Percentiles rank a stretch among this genome's conserved stretches.
Conservation (phyloP, 2,888 invertebrate genomes). For the Diachrysia chrysitis region DNA sequence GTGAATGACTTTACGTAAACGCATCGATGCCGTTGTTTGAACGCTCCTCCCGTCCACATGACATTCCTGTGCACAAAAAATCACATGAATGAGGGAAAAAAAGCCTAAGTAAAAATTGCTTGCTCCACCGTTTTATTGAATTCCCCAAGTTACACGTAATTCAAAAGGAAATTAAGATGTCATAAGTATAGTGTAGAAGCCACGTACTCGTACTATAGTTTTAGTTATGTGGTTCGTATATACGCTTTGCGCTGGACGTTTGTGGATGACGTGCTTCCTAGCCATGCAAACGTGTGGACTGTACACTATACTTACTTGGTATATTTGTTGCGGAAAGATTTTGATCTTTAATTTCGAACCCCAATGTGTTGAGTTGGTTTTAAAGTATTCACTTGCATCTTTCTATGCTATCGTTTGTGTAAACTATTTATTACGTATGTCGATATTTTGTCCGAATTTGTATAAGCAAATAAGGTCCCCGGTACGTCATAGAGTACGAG, state of each 20-base stretch:
- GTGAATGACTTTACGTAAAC: too few relatives aligned
- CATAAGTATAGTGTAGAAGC: too few relatives aligned
- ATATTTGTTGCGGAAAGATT: slow-evolving; percentile 40
- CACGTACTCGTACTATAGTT: background rate
- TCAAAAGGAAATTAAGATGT: too few relatives aligned
- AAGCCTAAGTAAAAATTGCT: too few relatives aligned
- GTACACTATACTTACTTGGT: slow-evolving; percentile 38
- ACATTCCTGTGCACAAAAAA: background rate
- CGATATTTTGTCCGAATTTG: too few relatives aligned
- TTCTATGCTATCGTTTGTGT: too few relatives aligned
- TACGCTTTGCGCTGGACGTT: slow-evolving; percentile 14
- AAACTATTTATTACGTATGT: too few relatives aligned
- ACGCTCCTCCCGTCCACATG: background rate
- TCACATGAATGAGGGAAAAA: background rate
- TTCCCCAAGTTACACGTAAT: too few relatives aligned
- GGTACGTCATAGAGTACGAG: too few relatives aligned
- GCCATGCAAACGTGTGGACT: slow-evolving; percentile 4
- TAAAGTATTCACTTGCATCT: background rate
- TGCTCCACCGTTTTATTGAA: too few relatives aligned
- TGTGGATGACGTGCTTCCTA: slow-evolving; percentile 26
- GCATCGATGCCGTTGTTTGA: background rate
- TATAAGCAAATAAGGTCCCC: too few relatives aligned
- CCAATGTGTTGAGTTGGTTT: background rate
- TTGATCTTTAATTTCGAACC: slow-evolving; percentile 46
- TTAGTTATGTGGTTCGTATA: slow-evolving; percentile 3